Evolutionary conservation across 2,797 vertebrate species (phyloP).

Genomic region (Parauchenoglanis punctatus): DNA sequence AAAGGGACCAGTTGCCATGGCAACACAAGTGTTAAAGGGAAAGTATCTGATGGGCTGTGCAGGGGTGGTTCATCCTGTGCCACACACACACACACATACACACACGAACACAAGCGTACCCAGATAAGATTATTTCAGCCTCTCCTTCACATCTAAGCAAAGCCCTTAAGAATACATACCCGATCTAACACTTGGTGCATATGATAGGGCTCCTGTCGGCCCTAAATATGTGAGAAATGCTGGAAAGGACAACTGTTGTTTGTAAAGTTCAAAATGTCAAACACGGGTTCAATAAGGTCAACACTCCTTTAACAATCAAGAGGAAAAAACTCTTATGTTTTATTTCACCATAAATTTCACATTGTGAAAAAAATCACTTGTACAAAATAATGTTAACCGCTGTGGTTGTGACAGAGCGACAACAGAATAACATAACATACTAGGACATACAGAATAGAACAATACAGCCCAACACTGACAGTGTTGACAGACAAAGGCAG

Average conservation of each 20-base stretch:
- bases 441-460: conserved; percentile 48
- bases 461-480: conserved; percentile 65
- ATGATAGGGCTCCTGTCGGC: conserved; percentile 64
- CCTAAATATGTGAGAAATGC: conserved; percentile 69
- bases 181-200: conserved; percentile 63
- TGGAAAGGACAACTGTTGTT: conserved; percentile 35
- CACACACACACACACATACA: conserved; percentile 66
- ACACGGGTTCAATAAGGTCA: background rate
- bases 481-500: conserved; percentile 53
- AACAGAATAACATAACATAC: conserved; percentile 69
- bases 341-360: conserved; percentile 97
- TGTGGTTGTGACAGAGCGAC: conserved; percentile 70
- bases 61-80: conserved; percentile 61
- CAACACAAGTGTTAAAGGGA: conserved; percentile 77
- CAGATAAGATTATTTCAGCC: conserved; percentile 73
- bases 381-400: conserved; percentile 88
- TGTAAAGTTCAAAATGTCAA: background rate
- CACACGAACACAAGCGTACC: conserved; percentile 60
- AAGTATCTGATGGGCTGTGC: conserved; percentile 76
- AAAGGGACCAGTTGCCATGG: conserved; percentile 88
- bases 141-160: conserved; percentile 54
- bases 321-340: conserved; percentile 95
- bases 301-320: conserved; percentile 69
- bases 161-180: conserved; percentile 28
- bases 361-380: conserved; percentile 93